Evolutionary conservation across 2,797 vertebrate genomes (phyloP).

Genomic region (Semotilus atromaculatus): DNA sequence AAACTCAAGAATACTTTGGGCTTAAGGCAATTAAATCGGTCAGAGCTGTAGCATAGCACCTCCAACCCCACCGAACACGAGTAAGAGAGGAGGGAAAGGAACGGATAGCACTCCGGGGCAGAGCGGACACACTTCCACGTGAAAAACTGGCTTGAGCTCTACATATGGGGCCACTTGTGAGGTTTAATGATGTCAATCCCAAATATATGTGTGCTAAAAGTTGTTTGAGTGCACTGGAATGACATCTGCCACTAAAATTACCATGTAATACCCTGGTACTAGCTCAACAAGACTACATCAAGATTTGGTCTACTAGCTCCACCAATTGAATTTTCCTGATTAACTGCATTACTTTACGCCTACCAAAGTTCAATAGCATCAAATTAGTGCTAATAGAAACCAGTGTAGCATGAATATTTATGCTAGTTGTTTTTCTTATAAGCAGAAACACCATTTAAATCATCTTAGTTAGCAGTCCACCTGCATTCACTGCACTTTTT

Average conservation of each 20-base stretch:
- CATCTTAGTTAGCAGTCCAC: not conserved
- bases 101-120: not conserved
- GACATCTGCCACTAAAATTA: not conserved
- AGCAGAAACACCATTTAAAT: not conserved
- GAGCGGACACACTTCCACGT: conserved; percentile 31
- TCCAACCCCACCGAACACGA: conserved; percentile 24
- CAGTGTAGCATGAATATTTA: not conserved
- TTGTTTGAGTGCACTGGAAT: not conserved
- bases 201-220: not conserved
- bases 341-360: not conserved
- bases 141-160: not conserved
- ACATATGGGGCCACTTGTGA: not conserved
- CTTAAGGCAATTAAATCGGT: not conserved
- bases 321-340: not conserved
- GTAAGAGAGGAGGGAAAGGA: conserved; percentile 11
- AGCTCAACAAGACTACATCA: not conserved
- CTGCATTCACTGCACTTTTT: not conserved
- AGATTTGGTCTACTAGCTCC: not conserved
- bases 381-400: not conserved
- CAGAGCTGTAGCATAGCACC: not conserved
- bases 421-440: not conserved
- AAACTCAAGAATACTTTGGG: conserved; percentile 26
- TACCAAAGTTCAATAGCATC: not conserved
- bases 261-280: not conserved
- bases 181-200: not conserved